Evolutionary conservation across 2,797 vertebrate genomes (phyloP), one percentile per base, ranked within the genome.

Genomic region (Megaceryle alcyon): DNA sequence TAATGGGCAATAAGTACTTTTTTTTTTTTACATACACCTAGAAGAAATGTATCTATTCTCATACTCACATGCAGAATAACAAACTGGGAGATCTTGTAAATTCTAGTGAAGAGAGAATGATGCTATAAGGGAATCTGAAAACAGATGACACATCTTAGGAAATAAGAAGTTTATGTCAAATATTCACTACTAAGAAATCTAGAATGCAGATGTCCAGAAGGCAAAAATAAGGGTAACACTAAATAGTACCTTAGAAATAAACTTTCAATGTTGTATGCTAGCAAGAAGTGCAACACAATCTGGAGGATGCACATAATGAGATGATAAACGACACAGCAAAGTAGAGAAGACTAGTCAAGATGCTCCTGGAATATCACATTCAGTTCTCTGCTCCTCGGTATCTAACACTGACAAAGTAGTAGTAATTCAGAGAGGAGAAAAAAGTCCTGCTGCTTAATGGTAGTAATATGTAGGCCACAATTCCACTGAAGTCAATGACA

Each of bases 391-490:
- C 33, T 61, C 28, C 26, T 65, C 37, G 18, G 9, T 66, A 60
- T 69, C 61, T 70, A 69, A 66, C 33, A 44, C 29, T 43, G 69
- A 83, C 17, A 82, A 83, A 90, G 68, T 49, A 54, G 8, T 57
- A 79, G 17, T 17, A 81, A 92, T 65, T 92, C 49, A 89, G 73
- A 90, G 12, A 83, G 22, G 5, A 92, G 51, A 25, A 64, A 77
- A 85, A 75, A 75, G 9, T 31, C 7, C 44, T 66, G 28, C 26
- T 86, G 37, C 63, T 19, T 83, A 66, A 90, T 56, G 14, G 39
- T 59, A 72, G 29, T 78, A 44, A 35, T 90, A 92, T 90, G 53
- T 90, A 94, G 73, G 93, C 70, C 82, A 63, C 19, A 33, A n/a
- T 60, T 84, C 43, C 14, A 23, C 44, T 83, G 70, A 91, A 91